Percentiles rank a stretch among this genome's conserved stretches.
These are phyloP conservation scores for Chalcosyrphus nemorum DNA, from an alignment of 2,888 invertebrate species.

Conservation along the genomic window DNA sequence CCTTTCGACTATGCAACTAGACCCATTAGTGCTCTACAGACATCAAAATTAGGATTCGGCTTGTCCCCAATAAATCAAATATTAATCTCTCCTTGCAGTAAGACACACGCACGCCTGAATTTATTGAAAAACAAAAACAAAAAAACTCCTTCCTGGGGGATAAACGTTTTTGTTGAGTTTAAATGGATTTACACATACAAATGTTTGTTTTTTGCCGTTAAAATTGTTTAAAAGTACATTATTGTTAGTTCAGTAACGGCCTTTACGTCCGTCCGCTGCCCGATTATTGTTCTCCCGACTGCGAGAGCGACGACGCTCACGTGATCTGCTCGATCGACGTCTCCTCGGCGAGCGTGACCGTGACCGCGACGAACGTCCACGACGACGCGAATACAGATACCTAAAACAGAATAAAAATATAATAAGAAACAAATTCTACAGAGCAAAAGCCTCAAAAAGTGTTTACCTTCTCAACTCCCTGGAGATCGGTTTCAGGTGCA, in stretches of 20 bases:
- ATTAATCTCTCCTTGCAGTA: constrained; percentile 1
- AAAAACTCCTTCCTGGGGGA: too few relatives aligned
- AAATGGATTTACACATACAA: constrained; percentile 22
- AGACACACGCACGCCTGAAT: constrained; percentile 17
- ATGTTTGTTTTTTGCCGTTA: constrained; percentile 26
- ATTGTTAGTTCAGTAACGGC: constrained; percentile 73
- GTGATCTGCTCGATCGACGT: constrained; percentile 76
- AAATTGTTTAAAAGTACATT: constrained; percentile 36
- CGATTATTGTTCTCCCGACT: constrained; percentile 78
- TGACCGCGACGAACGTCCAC: constrained; percentile 82
- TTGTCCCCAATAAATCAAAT: too few relatives aligned
- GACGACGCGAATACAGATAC: constrained; percentile 89
- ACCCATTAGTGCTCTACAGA: too few relatives aligned
- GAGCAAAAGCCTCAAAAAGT: not conserved
- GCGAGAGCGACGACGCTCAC: constrained; percentile 81
- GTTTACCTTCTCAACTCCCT: constrained; percentile 92
- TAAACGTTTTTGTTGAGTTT: constrained; percentile 9
- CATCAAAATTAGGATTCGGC: too few relatives aligned
- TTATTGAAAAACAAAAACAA: constrained; percentile 54
- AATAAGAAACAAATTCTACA: not conserved
- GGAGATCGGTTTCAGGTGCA: constrained; percentile 99
- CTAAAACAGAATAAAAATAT: constrained; percentile 79
- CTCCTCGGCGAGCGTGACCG: constrained; percentile 80
- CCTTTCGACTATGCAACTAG: too few relatives aligned
- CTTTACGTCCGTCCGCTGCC: constrained; percentile 76